Conservation (phyloP, 2,888 invertebrate genomes). For the Hypena proboscidalis region DNA sequence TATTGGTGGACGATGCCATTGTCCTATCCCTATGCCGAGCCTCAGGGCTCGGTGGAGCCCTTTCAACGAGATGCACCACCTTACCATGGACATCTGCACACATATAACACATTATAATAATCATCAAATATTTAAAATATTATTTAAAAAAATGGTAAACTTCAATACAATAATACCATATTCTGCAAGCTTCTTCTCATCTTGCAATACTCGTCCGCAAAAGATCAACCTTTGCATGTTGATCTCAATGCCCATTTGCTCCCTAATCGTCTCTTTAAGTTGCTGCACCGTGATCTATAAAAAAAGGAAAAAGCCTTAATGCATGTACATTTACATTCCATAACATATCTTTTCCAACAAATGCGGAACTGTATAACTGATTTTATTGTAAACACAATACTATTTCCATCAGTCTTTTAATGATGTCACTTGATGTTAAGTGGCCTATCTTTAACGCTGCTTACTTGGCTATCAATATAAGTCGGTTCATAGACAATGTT, state of each 20-base stretch:
- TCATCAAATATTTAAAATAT: not conserved
- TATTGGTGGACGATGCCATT: slow-evolving; percentile 25
- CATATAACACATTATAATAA: slow-evolving; percentile 2
- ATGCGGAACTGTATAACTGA: too few species aligned
- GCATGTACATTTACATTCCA: not conserved
- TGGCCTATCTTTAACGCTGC: too few species aligned
- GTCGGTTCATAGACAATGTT: too few species aligned
- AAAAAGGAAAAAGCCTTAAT: not conserved
- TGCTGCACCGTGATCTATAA: slow-evolving; percentile 91
- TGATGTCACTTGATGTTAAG: too few species aligned
- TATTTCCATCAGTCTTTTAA: too few species aligned
- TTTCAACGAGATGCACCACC: slow-evolving; percentile 96
- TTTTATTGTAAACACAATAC: too few species aligned
- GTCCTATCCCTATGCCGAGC: slow-evolving; percentile 18
- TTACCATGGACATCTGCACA: slow-evolving; percentile 93
- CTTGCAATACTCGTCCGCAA: slow-evolving; percentile 96
- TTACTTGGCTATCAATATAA: too few species aligned
- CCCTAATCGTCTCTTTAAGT: slow-evolving; percentile 92
- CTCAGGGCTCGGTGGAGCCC: slow-evolving; percentile 88
- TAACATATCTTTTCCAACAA: too few species aligned
- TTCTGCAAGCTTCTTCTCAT: slow-evolving; percentile 93
- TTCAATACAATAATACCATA: slow-evolving; percentile 90
- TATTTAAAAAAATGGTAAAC: too few species aligned
- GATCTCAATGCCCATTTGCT: slow-evolving; percentile 91
- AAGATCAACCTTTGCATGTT: slow-evolving; percentile 96